Evolutionary conservation across 2,888 invertebrate species (phyloP).

Genomic region (Lasioglossum villosulum): DNA sequence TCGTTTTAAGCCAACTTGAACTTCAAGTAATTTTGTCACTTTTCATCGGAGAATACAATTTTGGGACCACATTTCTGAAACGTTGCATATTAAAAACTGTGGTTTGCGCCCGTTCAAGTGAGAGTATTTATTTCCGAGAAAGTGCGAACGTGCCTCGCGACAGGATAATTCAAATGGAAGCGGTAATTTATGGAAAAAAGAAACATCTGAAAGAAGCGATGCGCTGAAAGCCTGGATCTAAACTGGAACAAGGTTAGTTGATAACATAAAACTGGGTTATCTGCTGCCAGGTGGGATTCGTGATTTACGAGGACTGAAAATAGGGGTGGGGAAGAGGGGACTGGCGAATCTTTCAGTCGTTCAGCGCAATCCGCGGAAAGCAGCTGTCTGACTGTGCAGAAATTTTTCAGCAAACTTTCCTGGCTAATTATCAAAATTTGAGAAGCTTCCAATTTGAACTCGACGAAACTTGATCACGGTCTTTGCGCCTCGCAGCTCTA

Average conservation of each 20-base stretch:
- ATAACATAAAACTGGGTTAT: conserved; percentile 57
- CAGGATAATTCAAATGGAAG: background rate
- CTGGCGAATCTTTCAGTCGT: conserved; percentile 16
- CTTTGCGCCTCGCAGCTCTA: background rate
- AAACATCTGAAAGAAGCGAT: conserved; percentile 15
- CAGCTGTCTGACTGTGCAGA: background rate
- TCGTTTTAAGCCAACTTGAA: background rate
- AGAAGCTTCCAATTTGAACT: background rate
- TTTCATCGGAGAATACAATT: no score
- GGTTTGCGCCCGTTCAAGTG: background rate
- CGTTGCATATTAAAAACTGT: background rate
- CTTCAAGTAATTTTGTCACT: background rate
- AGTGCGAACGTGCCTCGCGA: background rate
- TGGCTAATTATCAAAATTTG: background rate
- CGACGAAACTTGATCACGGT: background rate
- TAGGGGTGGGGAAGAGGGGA: background rate
- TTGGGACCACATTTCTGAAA: background rate
- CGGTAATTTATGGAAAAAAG: conserved; percentile 4
- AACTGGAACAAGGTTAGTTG: conserved; percentile 58
- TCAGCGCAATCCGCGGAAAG: background rate
- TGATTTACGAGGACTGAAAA: conserved; percentile 42
- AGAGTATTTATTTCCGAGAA: background rate
- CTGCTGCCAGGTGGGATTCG: conserved; percentile 45
- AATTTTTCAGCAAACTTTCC: conserved; percentile 1
- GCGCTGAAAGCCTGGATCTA: conserved; percentile 16